Evolutionary conservation across 2,888 invertebrate species (phyloP), one percentile per base, ranked within the genome.

Genomic region (Empis stercorea): DNA sequence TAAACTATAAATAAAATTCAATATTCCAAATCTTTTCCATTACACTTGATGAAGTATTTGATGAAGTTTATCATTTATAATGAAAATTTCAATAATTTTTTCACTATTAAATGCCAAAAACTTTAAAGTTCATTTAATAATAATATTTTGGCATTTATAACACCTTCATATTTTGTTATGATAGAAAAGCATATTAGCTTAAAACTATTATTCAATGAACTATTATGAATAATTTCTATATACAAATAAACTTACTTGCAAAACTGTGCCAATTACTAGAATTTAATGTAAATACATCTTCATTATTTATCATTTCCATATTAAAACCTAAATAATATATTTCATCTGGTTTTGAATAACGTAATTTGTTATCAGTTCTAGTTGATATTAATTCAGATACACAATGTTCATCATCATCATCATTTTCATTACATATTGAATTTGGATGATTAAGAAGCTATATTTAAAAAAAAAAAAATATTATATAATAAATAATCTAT

Each of bases 361-460:
- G 49, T 13, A 63, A 42, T 5, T 51, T 43, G 1, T 47, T 38
- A 44, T 60, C 57, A 6, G 48, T 34, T 15, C 55, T 53, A 6
- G 51, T 27, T 9, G 55, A 45, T 10, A 44, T 27, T 6, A 61
- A 41, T 14, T 58, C 57, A 2, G 54, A 51, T 5, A 61, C 45
- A 32, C 60, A 61, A n/a, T 54, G 49, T 36, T 55, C 50, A 10
- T 39, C 43, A 16, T n/a, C n/a, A n/a, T n/a, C n/a, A n/a, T n/a
- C n/a, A 42, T 30, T 44, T 14, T 14, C 45, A 42, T 52, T 51
- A 44, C 62, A 61, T 0, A 53, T 52, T 13, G 57, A 51, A 46
- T 60, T 58, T 6, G 62, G 62, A 47, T 61, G 55, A 41, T 62
- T 59, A 6, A 62, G 47, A 11, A 46, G 27, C 57, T 60, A 15